Evolutionary conservation across 2,797 vertebrate genomes (phyloP), one percentile per base, ranked within the genome.

Genomic region (Xiphophorus birchmanni): DNA sequence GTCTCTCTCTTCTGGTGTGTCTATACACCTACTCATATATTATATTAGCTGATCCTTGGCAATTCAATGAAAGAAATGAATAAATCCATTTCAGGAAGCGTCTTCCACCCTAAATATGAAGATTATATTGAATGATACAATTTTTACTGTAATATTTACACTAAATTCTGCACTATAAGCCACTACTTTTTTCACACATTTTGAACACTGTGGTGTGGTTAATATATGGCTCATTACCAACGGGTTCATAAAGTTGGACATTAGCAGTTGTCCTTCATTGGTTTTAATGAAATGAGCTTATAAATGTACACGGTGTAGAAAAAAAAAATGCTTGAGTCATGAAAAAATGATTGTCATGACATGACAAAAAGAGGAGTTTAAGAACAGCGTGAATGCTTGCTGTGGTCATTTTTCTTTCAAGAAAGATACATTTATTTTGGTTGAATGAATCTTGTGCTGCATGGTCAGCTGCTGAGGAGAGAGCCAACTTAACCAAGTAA

Each of bases 31-130:
- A 86, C 79, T 79, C 74, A 7, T 75, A 45, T 50, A 73, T 79
- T 80, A 76, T 80, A 75, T 80, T 63, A 79, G 79, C 82, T 82
- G 78, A 82, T 87, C 77, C 86, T 79, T 76, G 78, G 83, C 18
- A 42, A 76, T 82, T 87, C 80, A 82, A 83, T 87, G 50, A 81
- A 81, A 80, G 75, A 82, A 81, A 83, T 76, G 4, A 60, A 26
- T 48, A 2, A 75, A 79, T 86, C 73, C 65, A 77, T 32, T 80
- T 75, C 52, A 83, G 73, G 54, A 75, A 76, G n/a, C 69, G 29
- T 73, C 72, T 52, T 77, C 79, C 72, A n/a, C 47, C 9, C 32
- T n/a, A 23, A 48, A 86, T 65, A 50, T 65, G 79, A 79, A 44
- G 15, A 40, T 75, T 47, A 26, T 18, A 9, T 65, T 4, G 18